phyloP scores from a whole-genome alignment of 2,113 vertebrate species.

The Alouatta palliata region DNA sequence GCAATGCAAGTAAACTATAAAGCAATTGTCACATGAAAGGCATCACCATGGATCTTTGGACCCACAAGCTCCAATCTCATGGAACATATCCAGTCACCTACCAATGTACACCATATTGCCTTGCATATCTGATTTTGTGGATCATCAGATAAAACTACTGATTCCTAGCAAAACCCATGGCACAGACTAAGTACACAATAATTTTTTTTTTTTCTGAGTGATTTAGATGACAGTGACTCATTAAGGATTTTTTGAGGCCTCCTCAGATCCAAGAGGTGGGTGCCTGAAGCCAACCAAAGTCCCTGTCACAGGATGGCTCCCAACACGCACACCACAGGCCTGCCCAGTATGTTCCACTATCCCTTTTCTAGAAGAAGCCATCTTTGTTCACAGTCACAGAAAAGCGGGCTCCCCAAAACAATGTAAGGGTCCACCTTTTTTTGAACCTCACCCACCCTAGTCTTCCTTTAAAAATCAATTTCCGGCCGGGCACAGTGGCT shows the following conservation, averaged over 20 bases:
- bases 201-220: neutral
- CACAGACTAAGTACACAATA: neutral
- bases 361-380: neutral
- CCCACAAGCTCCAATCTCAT: neutral
- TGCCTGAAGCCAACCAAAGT: neutral
- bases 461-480: neutral
- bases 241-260: neutral
- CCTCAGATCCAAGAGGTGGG: neutral
- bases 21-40: conserved; percentile 6
- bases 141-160: neutral
- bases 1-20: neutral
- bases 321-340: too few species aligned
- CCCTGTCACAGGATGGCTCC: neutral
- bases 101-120: neutral
- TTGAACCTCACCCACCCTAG: neutral
- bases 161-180: neutral
- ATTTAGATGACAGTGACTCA: neutral
- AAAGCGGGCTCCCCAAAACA: neutral
- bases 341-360: neutral
- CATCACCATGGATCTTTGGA: neutral
- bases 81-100: neutral
- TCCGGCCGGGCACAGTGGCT: too few species aligned
- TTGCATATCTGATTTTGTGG: neutral
- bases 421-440: neutral
- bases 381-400: neutral